Evolutionary conservation across 2,797 vertebrate genomes (phyloP).

Genomic region (Falco columbarius): DNA sequence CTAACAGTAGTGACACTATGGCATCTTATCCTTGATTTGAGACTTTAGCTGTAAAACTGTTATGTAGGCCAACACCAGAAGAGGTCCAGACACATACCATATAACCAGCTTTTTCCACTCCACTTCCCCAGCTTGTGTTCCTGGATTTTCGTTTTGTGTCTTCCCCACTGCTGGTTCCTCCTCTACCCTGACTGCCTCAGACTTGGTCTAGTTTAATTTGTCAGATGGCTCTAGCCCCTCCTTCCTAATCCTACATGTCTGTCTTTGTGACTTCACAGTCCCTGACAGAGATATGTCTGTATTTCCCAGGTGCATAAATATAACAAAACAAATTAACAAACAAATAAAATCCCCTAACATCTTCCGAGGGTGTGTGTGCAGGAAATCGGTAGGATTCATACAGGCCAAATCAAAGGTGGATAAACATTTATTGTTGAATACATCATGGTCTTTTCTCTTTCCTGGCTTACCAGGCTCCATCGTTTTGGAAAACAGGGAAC

Average conservation of each 20-base stretch:
- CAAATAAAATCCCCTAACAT: background rate
- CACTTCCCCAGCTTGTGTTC: background rate
- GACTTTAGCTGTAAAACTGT: background rate
- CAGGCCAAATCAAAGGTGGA: background rate
- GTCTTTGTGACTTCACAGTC: background rate
- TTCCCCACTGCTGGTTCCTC: background rate
- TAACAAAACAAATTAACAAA: background rate
- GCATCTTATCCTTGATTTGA: background rate
- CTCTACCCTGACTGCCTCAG: background rate
- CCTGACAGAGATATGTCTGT: rapidly evolving
- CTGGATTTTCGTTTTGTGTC: background rate
- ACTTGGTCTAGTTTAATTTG: background rate
- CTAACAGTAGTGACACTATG: background rate
- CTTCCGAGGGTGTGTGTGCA: rapidly evolving
- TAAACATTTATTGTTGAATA: background rate
- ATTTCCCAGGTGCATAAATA: background rate
- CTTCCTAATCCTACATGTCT: background rate
- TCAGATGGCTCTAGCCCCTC: background rate
- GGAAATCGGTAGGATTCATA: background rate
- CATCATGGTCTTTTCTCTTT: background rate
- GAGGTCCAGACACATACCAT: background rate
- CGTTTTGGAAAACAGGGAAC: background rate
- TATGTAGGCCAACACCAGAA: background rate
- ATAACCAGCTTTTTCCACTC: background rate
- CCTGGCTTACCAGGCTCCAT: background rate